phyloP scores from a whole-genome alignment of 2,888 invertebrate genomes.

The Thysanoteuthis rhombus region DNA sequence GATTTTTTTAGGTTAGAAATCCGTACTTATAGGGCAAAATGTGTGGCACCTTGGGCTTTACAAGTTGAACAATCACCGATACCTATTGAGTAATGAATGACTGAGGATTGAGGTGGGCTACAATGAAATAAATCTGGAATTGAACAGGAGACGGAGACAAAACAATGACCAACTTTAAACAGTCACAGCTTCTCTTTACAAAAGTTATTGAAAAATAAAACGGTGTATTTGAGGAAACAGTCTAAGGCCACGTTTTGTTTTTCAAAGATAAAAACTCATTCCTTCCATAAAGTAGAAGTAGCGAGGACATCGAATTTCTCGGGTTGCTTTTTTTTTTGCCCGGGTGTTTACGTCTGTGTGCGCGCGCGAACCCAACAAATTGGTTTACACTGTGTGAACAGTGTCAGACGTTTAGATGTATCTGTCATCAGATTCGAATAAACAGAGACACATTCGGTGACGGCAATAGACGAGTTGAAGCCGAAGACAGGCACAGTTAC shows the following conservation, averaged over 20 bases:
- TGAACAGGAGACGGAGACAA: no score
- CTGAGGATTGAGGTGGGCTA: no score
- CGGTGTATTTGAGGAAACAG: neutral
- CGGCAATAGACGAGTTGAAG: neutral
- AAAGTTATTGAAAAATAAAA: no score
- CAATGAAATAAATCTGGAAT: no score
- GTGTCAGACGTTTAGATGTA: neutral
- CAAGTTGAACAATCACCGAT: no score
- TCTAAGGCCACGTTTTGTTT: neutral
- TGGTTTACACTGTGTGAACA: neutral
- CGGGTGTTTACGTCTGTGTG: neutral
- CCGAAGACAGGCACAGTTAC: neutral
- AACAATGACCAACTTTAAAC: no score
- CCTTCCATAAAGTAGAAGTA: no score
- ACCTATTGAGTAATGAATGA: no score
- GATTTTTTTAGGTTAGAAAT: no score
- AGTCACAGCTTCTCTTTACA: no score
- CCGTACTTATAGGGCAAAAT: no score
- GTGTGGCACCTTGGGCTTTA: no score
- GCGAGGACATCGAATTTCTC: neutral
- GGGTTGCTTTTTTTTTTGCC: neutral
- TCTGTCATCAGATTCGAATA: neutral
- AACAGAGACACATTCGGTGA: neutral
- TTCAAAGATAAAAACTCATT: neutral
- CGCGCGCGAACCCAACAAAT: neutral